A percentile compares a stretch with the other conserved stretches of the same genome.
These are phyloP conservation scores for Chelonia mydas DNA, from an alignment of 2,797 vertebrate species.

Conservation along the genomic window DNA sequence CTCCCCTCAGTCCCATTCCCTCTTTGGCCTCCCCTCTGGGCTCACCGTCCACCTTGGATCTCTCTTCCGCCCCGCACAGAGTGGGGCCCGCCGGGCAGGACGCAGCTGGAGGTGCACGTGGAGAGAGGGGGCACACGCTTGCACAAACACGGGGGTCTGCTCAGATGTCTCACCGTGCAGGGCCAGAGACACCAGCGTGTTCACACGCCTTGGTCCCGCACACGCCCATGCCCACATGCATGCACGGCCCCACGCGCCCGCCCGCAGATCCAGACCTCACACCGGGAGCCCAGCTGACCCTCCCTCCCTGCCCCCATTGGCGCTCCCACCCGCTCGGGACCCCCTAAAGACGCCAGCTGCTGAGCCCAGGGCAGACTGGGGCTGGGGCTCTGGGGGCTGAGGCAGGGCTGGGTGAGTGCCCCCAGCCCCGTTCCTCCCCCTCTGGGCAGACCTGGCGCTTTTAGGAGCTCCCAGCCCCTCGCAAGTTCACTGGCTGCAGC, in stretches of 20 bases:
- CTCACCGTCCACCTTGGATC: too few species aligned
- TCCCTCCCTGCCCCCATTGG: not conserved
- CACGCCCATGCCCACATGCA: too few species aligned
- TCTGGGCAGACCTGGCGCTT: not conserved
- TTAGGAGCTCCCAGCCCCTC: not conserved
- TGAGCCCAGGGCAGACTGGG: not conserved
- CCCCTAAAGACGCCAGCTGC: not conserved
- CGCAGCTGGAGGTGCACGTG: not conserved
- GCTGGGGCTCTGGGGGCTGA: not conserved
- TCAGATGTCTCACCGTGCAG: too few species aligned
- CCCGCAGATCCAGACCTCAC: not conserved
- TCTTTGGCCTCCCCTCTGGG: not conserved
- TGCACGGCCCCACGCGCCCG: rapidly evolving
- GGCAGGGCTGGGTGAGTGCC: too few species aligned
- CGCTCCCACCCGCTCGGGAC: not conserved
- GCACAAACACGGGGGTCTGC: too few species aligned
- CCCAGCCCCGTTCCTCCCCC: not conserved
- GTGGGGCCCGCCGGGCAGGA: not conserved
- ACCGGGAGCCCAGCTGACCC: not conserved
- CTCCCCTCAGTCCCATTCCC: not conserved
- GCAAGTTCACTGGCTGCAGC: too few species aligned
- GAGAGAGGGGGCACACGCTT: not conserved
- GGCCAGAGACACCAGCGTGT: too few species aligned
- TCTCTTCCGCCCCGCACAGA: not conserved
- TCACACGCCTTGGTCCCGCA: not conserved